phyloP scores from a whole-genome alignment of 2,888 invertebrate genomes.

The Latrodectus hesperus region DNA sequence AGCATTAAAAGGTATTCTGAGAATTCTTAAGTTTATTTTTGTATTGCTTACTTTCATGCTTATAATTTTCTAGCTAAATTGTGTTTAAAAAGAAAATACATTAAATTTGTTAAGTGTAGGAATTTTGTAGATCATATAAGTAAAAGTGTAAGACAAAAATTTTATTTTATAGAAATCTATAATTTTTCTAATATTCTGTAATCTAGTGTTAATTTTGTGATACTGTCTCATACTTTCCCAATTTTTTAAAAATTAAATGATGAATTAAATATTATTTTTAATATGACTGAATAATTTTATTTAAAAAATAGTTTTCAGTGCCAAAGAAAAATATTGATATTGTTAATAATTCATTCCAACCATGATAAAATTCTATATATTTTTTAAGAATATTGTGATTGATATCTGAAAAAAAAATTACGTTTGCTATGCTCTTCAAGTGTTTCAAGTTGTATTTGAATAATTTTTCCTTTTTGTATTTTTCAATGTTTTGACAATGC shows the following conservation, averaged over 20 bases:
- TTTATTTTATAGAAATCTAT: no score
- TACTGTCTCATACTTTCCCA: no score
- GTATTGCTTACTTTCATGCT: no score
- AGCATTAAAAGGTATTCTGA: no score
- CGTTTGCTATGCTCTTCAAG: slow-evolving; percentile 43
- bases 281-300: slow-evolving; percentile 20
- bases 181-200: no score
- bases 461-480: slow-evolving; percentile 46
- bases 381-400: slow-evolving; percentile 35
- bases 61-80: no score
- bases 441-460: slow-evolving; percentile 35
- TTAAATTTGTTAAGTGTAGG: no score
- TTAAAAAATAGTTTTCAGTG: neutral
- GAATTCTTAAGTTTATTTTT: no score
- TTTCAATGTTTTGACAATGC: slow-evolving; percentile 58
- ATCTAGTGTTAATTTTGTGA: no score
- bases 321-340: neutral
- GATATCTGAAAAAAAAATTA: slow-evolving; percentile 11
- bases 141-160: no score
- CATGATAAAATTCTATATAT: slow-evolving; percentile 38
- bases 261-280: slow-evolving; percentile 16
- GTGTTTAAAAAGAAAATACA: no score
- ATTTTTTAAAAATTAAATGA: neutral
- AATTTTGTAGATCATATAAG: no score
- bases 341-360: slow-evolving; percentile 57